These are phyloP conservation scores for Guaruba guarouba DNA, from an alignment of 2,113 vertebrate species.

Conservation along the genomic window DNA sequence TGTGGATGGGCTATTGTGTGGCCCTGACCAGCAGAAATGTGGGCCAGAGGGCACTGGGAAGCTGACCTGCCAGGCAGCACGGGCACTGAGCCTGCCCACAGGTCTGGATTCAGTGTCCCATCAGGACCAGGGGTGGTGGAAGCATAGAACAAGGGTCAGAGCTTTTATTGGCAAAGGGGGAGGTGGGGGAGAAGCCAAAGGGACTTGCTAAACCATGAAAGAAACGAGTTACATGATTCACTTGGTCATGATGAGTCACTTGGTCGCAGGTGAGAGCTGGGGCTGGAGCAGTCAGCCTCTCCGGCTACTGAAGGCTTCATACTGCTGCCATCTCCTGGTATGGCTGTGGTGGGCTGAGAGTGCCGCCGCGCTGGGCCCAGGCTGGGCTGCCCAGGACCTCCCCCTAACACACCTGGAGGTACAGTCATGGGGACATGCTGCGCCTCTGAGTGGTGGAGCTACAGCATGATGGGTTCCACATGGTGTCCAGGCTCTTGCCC, in stretches of 20 bases:
- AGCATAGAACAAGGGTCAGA: rapidly evolving
- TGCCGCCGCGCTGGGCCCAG: rapidly evolving
- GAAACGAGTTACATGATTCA: neutral
- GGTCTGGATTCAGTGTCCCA: neutral
- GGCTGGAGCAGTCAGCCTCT: neutral
- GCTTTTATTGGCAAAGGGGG: neutral
- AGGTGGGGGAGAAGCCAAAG: neutral
- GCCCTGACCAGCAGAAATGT: rapidly evolving
- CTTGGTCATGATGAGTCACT: neutral
- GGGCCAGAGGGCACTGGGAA: neutral
- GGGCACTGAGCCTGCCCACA: rapidly evolving
- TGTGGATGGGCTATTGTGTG: rapidly evolving
- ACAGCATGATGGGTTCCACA: rapidly evolving
- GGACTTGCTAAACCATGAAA: neutral
- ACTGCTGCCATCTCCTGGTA: neutral
- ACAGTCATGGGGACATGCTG: rapidly evolving
- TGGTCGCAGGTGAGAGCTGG: rapidly evolving
- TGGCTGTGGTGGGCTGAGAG: rapidly evolving
- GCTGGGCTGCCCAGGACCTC: neutral
- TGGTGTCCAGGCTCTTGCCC: neutral
- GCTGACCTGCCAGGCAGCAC: rapidly evolving
- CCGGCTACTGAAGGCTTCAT: rapidly evolving
- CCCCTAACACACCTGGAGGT: rapidly evolving
- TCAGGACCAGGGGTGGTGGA: rapidly evolving
- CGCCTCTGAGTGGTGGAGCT: rapidly evolving